Evolutionary conservation across 2,113 vertebrate genomes (phyloP), one percentile per base, ranked within the genome.

Genomic region (Hystrix brachyura): DNA sequence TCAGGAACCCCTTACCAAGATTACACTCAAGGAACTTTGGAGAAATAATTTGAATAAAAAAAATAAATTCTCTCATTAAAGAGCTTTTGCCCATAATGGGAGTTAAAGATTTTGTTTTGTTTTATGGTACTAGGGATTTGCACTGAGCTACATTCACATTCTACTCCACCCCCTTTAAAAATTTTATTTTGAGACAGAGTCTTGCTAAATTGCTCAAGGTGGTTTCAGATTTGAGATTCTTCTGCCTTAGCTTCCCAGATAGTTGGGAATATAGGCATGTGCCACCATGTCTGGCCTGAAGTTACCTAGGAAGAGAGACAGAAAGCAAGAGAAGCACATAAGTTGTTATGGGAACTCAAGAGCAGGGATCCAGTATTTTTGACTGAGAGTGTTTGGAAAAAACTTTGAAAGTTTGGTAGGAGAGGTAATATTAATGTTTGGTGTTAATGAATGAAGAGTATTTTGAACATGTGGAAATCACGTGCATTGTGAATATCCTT

Each of bases 381-480:
- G 76, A 86, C 69, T 85, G 53, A 85, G 12, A 67, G 48, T 81
- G 19, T 94, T 87, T 67, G 55, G 10, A 53, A 81, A 84, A 65
- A 81, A 81, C 4, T 79, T 62, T 10, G 64, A 7, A 62, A 60
- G 53, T 83, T 88, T 67, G 76, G 38, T 92, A 53, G 55, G 69
- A 87, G 55, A 79, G 62, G 60, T 62, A 79, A 67, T 92, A 76
- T 88, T 82, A 8, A 8, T 64, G 38, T 81, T 81, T 92, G 29
- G 11, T 95, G 18, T 83, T 88, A 57, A 90, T 59, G 72, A 95
- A 87, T 82, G 51, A 86, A 17, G 74, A 88, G 43, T 92, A 78
- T 93, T 93, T 94, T 93, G 80, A 90, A 53, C 60, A 46, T 84
- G 14, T 95, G 34, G 60, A 84, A 85, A 95, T 78, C 51, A 67